Conservation (phyloP, 2,797 vertebrate genomes). For the Pipistrellus kuhlii region DNA sequence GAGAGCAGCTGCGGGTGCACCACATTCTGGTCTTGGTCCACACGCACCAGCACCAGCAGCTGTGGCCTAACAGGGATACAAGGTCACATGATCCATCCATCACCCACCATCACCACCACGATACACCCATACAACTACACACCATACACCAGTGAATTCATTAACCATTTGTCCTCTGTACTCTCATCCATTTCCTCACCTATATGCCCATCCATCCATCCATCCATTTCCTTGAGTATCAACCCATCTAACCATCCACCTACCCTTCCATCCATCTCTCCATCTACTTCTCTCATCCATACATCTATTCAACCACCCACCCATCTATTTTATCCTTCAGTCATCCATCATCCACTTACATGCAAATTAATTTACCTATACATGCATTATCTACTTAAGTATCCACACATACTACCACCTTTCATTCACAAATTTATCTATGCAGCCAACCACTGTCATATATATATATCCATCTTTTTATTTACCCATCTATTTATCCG, state of each 20-base stretch:
- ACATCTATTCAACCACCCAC: neutral
- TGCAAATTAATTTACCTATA: neutral
- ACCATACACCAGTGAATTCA: neutral
- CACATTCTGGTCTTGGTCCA: conserved; percentile 95
- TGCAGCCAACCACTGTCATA: neutral
- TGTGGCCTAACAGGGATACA: conserved; percentile 90
- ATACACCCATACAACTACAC: rapidly evolving
- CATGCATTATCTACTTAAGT: neutral
- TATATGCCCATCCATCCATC: neutral
- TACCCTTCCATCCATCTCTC: neutral
- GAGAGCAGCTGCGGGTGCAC: conserved; percentile 97
- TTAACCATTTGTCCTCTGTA: neutral
- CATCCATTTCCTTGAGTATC: neutral
- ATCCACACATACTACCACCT: neutral
- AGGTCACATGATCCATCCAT: neutral
- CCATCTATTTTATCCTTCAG: neutral
- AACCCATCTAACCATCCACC: neutral
- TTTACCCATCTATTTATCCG: neutral
- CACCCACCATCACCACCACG: neutral
- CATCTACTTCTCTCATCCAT: neutral
- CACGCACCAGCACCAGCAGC: conserved; percentile 94
- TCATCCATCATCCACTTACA: neutral
- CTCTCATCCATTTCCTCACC: neutral
- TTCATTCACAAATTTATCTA: neutral
- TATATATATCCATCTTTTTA: neutral